Evolutionary conservation across 1,140 invertebrate genomes (phyloP).

Genomic region (Dreissena polymorpha): DNA sequence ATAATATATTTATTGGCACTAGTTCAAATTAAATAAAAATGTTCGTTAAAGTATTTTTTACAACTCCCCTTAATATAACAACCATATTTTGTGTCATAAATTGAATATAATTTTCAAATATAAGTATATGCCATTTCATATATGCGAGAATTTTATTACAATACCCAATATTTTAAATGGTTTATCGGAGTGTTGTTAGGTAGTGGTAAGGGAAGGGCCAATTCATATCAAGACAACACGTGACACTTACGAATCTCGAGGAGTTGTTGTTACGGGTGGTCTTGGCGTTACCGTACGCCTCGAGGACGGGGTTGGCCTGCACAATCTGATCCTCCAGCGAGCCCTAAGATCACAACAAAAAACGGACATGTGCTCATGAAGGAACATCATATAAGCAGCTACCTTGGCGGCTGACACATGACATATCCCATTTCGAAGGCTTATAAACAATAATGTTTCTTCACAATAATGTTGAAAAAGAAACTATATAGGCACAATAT

Average conservation of each 20-base stretch:
- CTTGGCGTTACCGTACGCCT: conserved; percentile 84
- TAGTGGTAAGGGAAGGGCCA: neutral
- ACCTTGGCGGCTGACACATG: too few relatives aligned
- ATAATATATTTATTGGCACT: too few relatives aligned
- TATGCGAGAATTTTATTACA: neutral
- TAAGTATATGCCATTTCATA: neutral
- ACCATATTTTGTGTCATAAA: neutral
- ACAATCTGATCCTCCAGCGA: conserved; percentile 85
- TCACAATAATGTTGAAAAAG: too few relatives aligned
- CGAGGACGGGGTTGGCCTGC: conserved; percentile 83
- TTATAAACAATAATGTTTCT: too few relatives aligned
- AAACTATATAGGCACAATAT: too few relatives aligned
- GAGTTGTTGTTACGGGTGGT: conserved; percentile 85
- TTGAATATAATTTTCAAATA: neutral
- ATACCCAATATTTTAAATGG: neutral
- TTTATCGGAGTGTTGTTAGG: neutral
- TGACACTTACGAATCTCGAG: conserved; percentile 82
- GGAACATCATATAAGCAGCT: neutral
- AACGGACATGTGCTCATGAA: neutral
- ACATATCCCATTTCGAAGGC: too few relatives aligned
- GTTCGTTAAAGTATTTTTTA: neutral
- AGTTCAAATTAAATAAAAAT: too few relatives aligned
- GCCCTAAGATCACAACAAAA: conserved; percentile 59
- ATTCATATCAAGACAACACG: neutral
- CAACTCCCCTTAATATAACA: neutral